Evolutionary conservation across 2,797 vertebrate genomes (phyloP).

Genomic region (Tachyglossus aculeatus): DNA sequence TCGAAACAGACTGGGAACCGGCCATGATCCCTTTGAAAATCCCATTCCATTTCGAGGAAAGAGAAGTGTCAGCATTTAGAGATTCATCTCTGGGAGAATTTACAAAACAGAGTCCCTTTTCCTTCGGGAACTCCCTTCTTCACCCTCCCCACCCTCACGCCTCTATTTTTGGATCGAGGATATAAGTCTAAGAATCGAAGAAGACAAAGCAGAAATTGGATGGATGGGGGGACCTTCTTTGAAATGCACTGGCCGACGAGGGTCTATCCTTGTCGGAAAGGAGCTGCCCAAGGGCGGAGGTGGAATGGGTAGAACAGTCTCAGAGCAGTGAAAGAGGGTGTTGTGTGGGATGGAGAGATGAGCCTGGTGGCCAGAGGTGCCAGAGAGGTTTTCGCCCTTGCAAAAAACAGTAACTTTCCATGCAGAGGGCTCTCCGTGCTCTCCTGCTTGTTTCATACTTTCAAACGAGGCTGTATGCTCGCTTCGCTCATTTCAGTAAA

Average conservation of each 20-base stretch:
- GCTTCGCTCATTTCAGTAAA: too few relatives aligned
- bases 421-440: too few relatives aligned
- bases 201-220: background rate
- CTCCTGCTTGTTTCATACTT: too few relatives aligned
- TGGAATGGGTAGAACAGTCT: too few relatives aligned
- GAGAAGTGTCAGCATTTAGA: background rate
- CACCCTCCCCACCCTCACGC: background rate
- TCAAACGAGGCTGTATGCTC: too few relatives aligned
- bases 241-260: too few relatives aligned
- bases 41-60: background rate
- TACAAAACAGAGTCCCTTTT: background rate
- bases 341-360: constrained; percentile 55
- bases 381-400: constrained; percentile 35
- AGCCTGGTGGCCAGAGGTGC: constrained; percentile 53
- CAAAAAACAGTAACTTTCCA: background rate
- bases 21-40: background rate
- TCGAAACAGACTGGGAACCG: background rate
- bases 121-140: background rate
- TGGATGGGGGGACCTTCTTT: too few relatives aligned
- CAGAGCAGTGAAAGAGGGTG: constrained; percentile 65
- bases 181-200: background rate
- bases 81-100: background rate
- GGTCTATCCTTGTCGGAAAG: too few relatives aligned
- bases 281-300: too few relatives aligned
- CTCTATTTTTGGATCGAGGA: too few relatives aligned